Conservation (phyloP, 2,797 vertebrate genomes). For the Enteromius fasciolatus region DNA sequence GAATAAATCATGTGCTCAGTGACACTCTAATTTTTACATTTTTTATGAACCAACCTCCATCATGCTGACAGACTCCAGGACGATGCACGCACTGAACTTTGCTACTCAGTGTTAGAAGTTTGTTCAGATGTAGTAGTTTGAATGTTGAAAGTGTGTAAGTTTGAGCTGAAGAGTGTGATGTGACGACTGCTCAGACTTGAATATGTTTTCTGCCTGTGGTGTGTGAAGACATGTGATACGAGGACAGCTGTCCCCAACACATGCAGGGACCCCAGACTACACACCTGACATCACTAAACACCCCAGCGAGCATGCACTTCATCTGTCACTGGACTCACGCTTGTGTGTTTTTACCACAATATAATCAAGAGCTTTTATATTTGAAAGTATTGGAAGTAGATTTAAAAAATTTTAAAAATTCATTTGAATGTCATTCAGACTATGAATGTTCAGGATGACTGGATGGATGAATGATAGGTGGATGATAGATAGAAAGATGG, state of each 20-base stretch:
- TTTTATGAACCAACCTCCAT: neutral
- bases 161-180: neutral
- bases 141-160: neutral
- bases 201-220: constrained; percentile 15
- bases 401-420: neutral
- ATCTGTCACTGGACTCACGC: neutral
- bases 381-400: neutral
- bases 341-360: neutral
- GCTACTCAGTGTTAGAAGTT: neutral
- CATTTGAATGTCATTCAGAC: neutral
- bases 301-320: neutral
- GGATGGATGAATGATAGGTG: neutral
- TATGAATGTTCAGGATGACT: neutral
- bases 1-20: neutral
- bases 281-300: constrained; percentile 8
- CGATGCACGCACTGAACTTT: neutral
- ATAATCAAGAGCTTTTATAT: neutral
- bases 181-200: neutral
- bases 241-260: constrained; percentile 73
- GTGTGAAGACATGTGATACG: constrained; percentile 52
- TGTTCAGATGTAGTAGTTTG: neutral
- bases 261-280: constrained; percentile 43
- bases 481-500: neutral
- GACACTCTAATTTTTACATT: neutral
- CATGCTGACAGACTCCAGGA: neutral